Evolutionary conservation across 1,140 invertebrate genomes (phyloP).

Genomic region (Olivierus martensii): DNA sequence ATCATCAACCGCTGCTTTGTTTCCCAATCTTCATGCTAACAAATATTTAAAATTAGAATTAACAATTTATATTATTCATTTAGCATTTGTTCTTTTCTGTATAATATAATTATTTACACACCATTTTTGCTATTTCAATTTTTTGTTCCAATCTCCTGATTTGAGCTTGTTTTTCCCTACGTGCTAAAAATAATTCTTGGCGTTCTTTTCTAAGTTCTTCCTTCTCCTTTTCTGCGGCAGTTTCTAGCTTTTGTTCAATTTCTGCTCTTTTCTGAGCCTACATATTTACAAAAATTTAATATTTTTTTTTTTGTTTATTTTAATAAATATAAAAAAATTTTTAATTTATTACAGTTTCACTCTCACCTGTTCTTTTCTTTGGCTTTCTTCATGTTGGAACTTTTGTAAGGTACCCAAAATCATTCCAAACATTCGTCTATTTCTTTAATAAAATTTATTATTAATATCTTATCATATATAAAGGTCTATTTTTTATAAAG

Average conservation of each 20-base stretch:
- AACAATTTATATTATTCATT: too few species aligned
- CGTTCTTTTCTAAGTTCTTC: conserved; percentile 70
- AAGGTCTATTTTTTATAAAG: too few species aligned
- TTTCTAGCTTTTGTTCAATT: conserved; percentile 86
- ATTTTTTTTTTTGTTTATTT: too few species aligned
- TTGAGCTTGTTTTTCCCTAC: conserved; percentile 73
- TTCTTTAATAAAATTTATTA: conserved; percentile 35
- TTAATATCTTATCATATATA: too few species aligned
- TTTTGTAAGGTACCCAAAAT: conserved; percentile 85
- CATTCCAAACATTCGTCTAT: conserved; percentile 88
- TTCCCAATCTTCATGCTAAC: conserved; percentile 65
- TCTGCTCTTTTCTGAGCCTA: conserved; percentile 49
- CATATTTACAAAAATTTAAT: conserved; percentile 13
- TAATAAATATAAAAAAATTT: neutral
- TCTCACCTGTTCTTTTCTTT: conserved; percentile 50
- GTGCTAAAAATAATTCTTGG: conserved; percentile 65
- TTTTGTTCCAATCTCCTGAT: conserved; percentile 81
- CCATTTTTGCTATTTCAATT: conserved; percentile 70
- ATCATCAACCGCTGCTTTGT: conserved; percentile 54
- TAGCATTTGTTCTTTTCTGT: too few species aligned
- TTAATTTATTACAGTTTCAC: neutral
- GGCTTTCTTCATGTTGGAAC: conserved; percentile 87
- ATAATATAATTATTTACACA: conserved; percentile 29
- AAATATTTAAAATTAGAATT: conserved; percentile 14
- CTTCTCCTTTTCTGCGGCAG: conserved; percentile 72